Base-by-base conservation (phyloP, 2,888 invertebrate species). In the Meteorus colon region DNA sequence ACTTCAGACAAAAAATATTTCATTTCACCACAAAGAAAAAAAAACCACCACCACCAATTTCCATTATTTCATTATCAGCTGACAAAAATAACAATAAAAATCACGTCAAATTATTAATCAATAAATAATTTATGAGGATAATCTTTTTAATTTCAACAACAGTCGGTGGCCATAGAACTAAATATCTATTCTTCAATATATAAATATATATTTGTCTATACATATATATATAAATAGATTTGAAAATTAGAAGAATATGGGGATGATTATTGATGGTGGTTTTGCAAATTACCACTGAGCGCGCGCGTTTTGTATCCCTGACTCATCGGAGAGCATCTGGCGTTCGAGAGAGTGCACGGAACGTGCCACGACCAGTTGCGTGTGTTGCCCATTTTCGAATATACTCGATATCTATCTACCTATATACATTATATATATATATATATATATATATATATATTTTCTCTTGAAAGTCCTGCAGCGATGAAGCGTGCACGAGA, bases 211-310 rank as follows among this genome's bases (percentile, higher is more conserved):
- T n/a, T 34, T 34, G 24, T n/a, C 14, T 12, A 37, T 51, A 48
- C 41, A 19, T 27, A 19, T 24, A 24, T 24, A 24, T 24, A 24
- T 24, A 24, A 24, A 24, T 24, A 24, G 4, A 45, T 12, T 59
- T 70, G 60, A 41, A 41, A 41, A 60, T 34, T 14, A n/a, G 31
- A 34, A 27, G 16, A 60, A 72, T 66, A 68, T 71, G 60, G 63
- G 78, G 79, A 82, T 84, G 81, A 84, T 85, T 85, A 86, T 80
- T 78, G 80, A 76, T 79, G 82, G 84, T 82, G 86, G 84, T 85
- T 85, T 86, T 81, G 86, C 85, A 86, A 86, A 86, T 86, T 86
- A 86, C 84, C 83, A 80, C 79, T 8, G 19, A 19, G 55, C 55
- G 19, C 19, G 19, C 5, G 55, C 55, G 8, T 48, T 55, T 8